A percentile compares a stretch with the other conserved stretches of the same genome.
Evolutionary conservation across 2,888 invertebrate genomes (phyloP).

Genomic region (Exephanes ischioxanthus): DNA sequence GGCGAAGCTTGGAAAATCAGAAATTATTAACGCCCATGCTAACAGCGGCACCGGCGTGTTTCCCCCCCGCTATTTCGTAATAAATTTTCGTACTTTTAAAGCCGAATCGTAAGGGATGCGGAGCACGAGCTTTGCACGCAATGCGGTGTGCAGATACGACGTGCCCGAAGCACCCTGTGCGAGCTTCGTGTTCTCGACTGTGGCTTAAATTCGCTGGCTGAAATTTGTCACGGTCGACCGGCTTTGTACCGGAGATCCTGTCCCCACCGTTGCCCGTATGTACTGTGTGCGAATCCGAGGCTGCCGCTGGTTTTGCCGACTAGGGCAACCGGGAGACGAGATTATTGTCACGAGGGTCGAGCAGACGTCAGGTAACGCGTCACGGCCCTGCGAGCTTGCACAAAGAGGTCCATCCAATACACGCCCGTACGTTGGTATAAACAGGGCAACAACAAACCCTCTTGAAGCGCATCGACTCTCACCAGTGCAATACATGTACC

Average conservation of each 20-base stretch:
- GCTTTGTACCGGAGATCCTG: constrained; percentile 42
- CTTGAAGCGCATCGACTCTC: constrained; percentile 59
- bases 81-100: constrained; percentile 53
- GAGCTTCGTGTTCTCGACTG: constrained; percentile 25
- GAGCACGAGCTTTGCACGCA: neutral
- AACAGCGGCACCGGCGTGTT: neutral
- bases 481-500: constrained; percentile 20
- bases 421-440: constrained; percentile 20
- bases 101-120: constrained; percentile 36
- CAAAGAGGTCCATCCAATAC: constrained; percentile 43
- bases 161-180: too few relatives aligned
- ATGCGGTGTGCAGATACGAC: neutral
- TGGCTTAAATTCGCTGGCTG: constrained; percentile 34
- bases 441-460: constrained; percentile 42
- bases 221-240: constrained; percentile 62
- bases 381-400: constrained; percentile 58
- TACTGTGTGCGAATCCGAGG: neutral
- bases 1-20: constrained; percentile 55
- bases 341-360: constrained; percentile 53
- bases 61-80: constrained; percentile 36
- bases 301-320: constrained; percentile 23
- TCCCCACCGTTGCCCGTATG: neutral
- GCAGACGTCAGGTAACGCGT: constrained; percentile 55
- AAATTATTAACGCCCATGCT: constrained; percentile 60
- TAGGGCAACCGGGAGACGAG: constrained; percentile 31